Base-by-base conservation (phyloP, 2,888 invertebrate species). In the Drosophila lacicola region DNA sequence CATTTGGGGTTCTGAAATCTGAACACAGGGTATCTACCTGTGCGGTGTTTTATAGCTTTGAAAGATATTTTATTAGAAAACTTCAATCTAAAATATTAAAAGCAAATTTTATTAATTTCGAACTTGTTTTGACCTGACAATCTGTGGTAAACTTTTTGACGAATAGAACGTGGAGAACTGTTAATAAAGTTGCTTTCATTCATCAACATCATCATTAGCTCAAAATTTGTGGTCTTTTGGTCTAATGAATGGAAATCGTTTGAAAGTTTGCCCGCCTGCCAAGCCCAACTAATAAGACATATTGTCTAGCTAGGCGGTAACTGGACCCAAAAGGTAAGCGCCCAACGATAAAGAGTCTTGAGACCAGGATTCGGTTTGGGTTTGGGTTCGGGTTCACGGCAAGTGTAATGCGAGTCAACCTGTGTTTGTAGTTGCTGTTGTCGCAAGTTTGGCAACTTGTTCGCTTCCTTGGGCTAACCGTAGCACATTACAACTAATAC, bases 401-500 rank as follows among this genome's bases (percentile, higher is more conserved):
- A 60, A 55, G 69, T 60, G 74, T 70, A 70, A 74, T 62, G 56
- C 49, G 70, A 74, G 58, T 65, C 64, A 62, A 74, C 57, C 66
- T 70, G 73, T 64, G 70, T 57, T 62, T 57, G 57, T 61, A 46
- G 46, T 17, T 57, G 41, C 53, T 70, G 71, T 73, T 80, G 82
- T 74, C 74, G 70, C 80, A 83, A 85, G 81, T 81, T 83, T 74
- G 76, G 80, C 80, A 84, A 84, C 71, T 84, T 82, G 80, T 71
- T 66, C 65, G 80, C 62, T 58, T 68, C 46, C 55, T 34, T 55
- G 56, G 74, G 67, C 76, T 74, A 84, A 84, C 74, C 82, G 70
- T 64, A 77, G 78, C 79, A 78, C 72, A 85, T 83, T 81, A 85
- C 83, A 83, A 83, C 85, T 83, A 83, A 83, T 83, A 84, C 81